Conservation (phyloP, 2,113 vertebrate species). For the western clawed frog (Xenopus tropicalis) region DNA sequence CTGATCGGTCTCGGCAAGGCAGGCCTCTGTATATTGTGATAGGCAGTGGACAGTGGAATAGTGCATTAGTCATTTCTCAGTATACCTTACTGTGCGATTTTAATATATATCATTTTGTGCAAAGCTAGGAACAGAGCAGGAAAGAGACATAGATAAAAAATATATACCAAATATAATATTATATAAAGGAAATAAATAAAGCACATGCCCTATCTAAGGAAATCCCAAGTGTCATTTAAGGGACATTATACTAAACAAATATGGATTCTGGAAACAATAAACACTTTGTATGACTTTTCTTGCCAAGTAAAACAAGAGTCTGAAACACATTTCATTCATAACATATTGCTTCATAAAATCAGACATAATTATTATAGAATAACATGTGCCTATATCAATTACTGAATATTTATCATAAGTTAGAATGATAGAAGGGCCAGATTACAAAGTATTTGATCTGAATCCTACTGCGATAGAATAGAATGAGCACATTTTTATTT, state of each 20-base stretch:
- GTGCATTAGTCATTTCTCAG: background rate
- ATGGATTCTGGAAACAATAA: no score
- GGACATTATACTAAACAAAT: background rate
- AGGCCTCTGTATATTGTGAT: background rate
- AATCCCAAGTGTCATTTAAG: background rate
- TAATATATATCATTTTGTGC: background rate
- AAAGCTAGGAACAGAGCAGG: background rate
- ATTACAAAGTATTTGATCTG: no score
- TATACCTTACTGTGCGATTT: background rate
- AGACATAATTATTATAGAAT: no score
- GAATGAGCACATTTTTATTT: no score
- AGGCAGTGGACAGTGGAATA: background rate
- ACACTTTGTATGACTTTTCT: no score
- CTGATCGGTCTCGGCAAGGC: background rate
- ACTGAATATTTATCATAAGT: no score
- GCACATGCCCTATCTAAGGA: background rate
- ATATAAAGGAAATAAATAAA: background rate
- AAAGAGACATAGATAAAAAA: background rate
- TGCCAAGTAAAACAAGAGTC: no score
- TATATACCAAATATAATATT: background rate
- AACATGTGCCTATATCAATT: no score
- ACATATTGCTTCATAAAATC: no score
- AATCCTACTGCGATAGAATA: no score
- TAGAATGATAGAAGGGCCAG: no score
- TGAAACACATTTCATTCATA: no score